Base-by-base conservation (phyloP, 2,888 invertebrate species). In the Brenthis ino region DNA sequence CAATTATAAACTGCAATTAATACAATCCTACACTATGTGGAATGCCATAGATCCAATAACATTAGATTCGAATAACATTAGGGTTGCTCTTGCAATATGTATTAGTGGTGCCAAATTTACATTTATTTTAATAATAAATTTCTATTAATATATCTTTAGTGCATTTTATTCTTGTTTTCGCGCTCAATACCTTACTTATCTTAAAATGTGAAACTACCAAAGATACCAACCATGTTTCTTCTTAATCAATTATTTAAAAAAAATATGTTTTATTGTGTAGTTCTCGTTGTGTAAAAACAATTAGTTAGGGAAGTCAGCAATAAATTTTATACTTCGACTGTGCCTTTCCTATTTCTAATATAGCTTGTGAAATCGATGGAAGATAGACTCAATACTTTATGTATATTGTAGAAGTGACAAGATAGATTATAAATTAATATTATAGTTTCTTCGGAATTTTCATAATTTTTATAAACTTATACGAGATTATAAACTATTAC, bases 261-360 rank as follows among this genome's bases (percentile, higher is more conserved):
- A 54, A 66, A 50, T 12, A 51, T 28, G 65, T 58, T 71, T 53
- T 70, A 67, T 55, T 80, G 72, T 80, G 78, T 80, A 79, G 78
- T 79, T 82, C 79, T 80, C 77, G 77, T 83, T 77, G 83, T 79
- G 79, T 64, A 66, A 81, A 80, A 80, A 80, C 68, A 69, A 83
- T 81, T 91, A 92, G 89, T 89, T 91, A 93, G 88, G 86, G 85
- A 86, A 86, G 86, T 88, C 91, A 92, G 93, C 93, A 93, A 93
- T 93, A 93, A 91, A 88, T 92, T 92, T 91, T 88, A 92, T 91
- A 92, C 91, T 92, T 93, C 92, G 80, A 93, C 92, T 92, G 93
- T 93, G 93, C 93, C 93, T 93, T 93, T 91, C 89, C 92, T 92
- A 91, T 92, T 89, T 93, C 93, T 92, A 91, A 92, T 82, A 84